Evolutionary conservation across 2,888 invertebrate genomes (phyloP), one percentile per base, ranked within the genome.

Genomic region (Meta bourneti): DNA sequence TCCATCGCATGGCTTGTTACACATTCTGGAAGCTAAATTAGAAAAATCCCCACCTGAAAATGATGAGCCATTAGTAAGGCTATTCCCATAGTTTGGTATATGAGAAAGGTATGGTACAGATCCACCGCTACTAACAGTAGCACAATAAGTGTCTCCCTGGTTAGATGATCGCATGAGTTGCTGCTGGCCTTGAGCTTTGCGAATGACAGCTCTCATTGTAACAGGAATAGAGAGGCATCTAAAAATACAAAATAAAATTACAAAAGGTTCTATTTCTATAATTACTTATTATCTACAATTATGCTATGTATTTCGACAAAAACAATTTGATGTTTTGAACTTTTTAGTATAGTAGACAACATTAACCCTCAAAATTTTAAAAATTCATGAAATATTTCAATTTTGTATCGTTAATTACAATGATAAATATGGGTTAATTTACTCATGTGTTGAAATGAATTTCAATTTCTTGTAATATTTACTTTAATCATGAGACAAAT

Each of bases 221-320:
- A 98, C 96, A 1, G 99, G 98, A 95, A 99, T 98, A n/a, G 98
- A 98, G 94, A 98, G 96, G 94, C 97, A 98, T 94, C 96, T 96
- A 94, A n/a, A 86, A 77, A 75, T 54, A 69, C 13, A 88, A 86
- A 52, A 80, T 49, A 71, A 16, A 74, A 13, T 54, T 69, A 81
- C 11, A 9, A 20, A 34, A 74, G 52, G 34, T 54, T 19, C 19
- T 74, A 19, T 54, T 48, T 75, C 0, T 74, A 48, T 20, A 61
- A 11, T 8, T 11, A 49, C 6, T 71, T 70, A 71, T n/a, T 9
- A 82, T 13, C 2, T 16, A 0, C 5, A 61, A 9, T 61, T 8
- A 61, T 16, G 61, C 61, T 61, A 16, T 61, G 8, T 61, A 8
- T 8, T 8, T 16, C 61, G 8, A 61, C 16, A 11, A 61, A 61